Evolutionary conservation across 2,113 vertebrate genomes (phyloP).

Genomic region (Malurus elegans): DNA sequence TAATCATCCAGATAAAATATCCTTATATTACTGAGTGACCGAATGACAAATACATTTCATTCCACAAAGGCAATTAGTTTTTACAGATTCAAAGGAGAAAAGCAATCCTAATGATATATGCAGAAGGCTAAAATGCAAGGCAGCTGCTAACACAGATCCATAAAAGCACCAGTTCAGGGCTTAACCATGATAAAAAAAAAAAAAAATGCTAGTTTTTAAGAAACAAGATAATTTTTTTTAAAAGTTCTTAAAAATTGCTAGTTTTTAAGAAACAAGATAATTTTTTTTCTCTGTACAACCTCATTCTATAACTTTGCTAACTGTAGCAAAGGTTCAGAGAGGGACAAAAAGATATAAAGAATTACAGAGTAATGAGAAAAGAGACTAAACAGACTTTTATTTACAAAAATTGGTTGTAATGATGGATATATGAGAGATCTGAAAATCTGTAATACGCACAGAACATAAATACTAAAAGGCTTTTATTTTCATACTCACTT

Average conservation of each 20-base stretch:
- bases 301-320: background rate
- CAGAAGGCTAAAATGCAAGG: background rate
- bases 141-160: background rate
- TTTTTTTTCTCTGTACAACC: background rate
- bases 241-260: background rate
- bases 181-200: background rate
- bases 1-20: background rate
- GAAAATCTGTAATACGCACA: background rate
- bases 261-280: background rate
- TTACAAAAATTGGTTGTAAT: background rate
- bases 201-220: background rate
- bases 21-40: background rate
- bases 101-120: background rate
- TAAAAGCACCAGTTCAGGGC: background rate
- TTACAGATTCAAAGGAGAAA: background rate
- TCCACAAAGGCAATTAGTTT: background rate
- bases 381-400: background rate
- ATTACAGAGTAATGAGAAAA: background rate
- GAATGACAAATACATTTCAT: background rate
- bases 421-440: background rate
- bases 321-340: background rate
- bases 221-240: background rate
- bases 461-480: background rate
- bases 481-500: background rate
- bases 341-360: background rate